A percentile compares a stretch with the other conserved stretches of the same genome.
These are phyloP conservation scores for Pinctada fucata DNA, from an alignment of 2,888 invertebrate species.

Conservation along the genomic window DNA sequence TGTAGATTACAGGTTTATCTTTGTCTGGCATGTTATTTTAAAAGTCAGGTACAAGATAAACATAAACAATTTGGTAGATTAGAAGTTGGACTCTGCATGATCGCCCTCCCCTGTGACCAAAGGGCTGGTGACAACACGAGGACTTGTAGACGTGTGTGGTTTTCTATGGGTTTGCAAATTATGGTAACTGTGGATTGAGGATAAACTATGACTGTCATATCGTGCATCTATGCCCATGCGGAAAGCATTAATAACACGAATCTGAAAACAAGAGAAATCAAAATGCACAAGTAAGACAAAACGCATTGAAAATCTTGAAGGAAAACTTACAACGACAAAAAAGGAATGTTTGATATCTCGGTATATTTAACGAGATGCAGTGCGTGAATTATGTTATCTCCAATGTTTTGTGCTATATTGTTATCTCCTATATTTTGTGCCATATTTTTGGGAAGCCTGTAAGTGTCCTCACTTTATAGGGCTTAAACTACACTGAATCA, in stretches of 20 bases:
- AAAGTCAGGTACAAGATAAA: too few species aligned
- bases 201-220: slow-evolving; percentile 82
- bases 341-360: neutral
- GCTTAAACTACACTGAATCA: too few species aligned
- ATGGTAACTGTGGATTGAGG: slow-evolving; percentile 74
- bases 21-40: too few species aligned
- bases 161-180: slow-evolving; percentile 66
- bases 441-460: too few species aligned
- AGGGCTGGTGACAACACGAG: slow-evolving; percentile 45
- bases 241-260: slow-evolving; percentile 99
- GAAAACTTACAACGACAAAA: neutral
- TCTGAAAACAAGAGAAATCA: slow-evolving; percentile 82
- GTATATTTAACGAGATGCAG: neutral
- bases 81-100: slow-evolving; percentile 30
- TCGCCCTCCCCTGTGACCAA: too few species aligned
- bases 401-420: too few species aligned
- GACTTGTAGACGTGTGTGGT: slow-evolving; percentile 35
- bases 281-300: slow-evolving; percentile 6
- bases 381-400: too few species aligned
- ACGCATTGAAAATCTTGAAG: too few species aligned
- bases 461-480: too few species aligned
- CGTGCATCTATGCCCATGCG: slow-evolving; percentile 99
- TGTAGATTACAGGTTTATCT: too few species aligned
- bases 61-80: slow-evolving; percentile 31
- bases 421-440: too few species aligned